phyloP scores from a whole-genome alignment of 2,888 invertebrate species.

The Sarcophaga caerulescens region DNA sequence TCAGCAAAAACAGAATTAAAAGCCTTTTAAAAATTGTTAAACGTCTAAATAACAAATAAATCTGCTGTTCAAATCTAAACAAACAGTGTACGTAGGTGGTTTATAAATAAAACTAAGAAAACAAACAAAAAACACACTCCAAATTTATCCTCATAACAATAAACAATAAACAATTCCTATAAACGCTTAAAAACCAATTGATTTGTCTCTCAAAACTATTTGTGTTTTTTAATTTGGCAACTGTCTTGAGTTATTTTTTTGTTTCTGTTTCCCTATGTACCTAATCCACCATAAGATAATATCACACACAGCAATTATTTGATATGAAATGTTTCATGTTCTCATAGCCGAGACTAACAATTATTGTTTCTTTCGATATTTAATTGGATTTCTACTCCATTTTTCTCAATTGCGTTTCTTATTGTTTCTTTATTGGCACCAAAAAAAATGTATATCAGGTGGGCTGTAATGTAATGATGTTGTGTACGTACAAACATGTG shows the following conservation, averaged over 20 bases:
- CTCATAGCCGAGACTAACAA: conserved; percentile 12
- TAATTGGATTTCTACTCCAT: not conserved
- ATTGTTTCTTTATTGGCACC: conserved; percentile 23
- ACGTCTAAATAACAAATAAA: conserved; percentile 55
- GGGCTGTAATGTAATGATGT: conserved; percentile 43
- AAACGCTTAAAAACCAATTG: conserved; percentile 46
- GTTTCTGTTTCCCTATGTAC: not conserved
- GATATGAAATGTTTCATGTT: conserved; percentile 28
- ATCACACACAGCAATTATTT: conserved; percentile 24
- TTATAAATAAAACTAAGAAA: conserved; percentile 37
- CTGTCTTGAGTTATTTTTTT: conserved; percentile 19
- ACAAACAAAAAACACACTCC: not conserved
- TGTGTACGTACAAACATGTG: not conserved
- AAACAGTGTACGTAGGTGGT: conserved; percentile 33
- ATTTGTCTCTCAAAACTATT: conserved; percentile 35
- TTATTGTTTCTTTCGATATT: conserved; percentile 20
- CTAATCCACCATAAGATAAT: too few relatives aligned
- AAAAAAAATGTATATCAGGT: conserved; percentile 51
- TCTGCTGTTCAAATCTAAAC: not conserved
- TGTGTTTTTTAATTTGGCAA: conserved; percentile 32
- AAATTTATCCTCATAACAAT: not conserved
- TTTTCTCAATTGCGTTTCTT: conserved; percentile 12
- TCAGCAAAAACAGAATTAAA: conserved; percentile 30
- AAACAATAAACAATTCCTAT: too few relatives aligned
- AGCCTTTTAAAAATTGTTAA: conserved; percentile 46